Base-by-base conservation (phyloP, 1,140 invertebrate species). In the Tachypleus tridentatus region DNA sequence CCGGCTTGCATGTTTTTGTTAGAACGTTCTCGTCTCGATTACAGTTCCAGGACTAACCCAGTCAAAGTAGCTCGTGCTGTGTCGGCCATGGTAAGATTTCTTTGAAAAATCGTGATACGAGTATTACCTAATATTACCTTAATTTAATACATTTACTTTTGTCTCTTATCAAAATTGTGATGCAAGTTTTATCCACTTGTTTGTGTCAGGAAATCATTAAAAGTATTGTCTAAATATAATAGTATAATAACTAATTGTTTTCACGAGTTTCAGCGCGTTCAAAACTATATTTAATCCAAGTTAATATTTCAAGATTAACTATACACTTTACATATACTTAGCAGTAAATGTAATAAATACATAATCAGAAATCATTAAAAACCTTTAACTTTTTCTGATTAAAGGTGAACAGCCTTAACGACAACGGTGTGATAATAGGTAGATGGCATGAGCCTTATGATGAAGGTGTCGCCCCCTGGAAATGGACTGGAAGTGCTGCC, bases 381-480 rank as follows among this genome's bases (percentile, higher is more conserved):
- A 29, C 29, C 29, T 29, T 1, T 1, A 29, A 58, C 52, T 57
- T 59, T 11, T 48, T 50, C 9, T 54, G 5, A 64, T 61, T 69
- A 0, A 64, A 84, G 82, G 80, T 92, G 0, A 93, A 94, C 74
- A 87, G 87, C 0, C 83, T 86, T 52, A 91, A 96, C 75, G 91
- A 95, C 74, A 91, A 95, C 73, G 92, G 92, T 0, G 84, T 87
- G 2, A 72, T 96, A 51, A 81, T 87, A 71, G 92, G 92, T 0
- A 93, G 93, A 73, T 97, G 92, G 93, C 82, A 83, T 0, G 85
- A 86, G 51, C 64, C 63, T 58, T 70, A 69, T 48, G 67, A 69
- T 8, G 90, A 87, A 4, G 91, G 91, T 3, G 87, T 83, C 1
- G 80, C 86, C 3, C 92, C 92, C 0, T 85, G 87, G 0, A 85